These are phyloP conservation scores for Arrhamphus sclerolepis DNA, from an alignment of 2,797 vertebrate species.

Conservation along the genomic window DNA sequence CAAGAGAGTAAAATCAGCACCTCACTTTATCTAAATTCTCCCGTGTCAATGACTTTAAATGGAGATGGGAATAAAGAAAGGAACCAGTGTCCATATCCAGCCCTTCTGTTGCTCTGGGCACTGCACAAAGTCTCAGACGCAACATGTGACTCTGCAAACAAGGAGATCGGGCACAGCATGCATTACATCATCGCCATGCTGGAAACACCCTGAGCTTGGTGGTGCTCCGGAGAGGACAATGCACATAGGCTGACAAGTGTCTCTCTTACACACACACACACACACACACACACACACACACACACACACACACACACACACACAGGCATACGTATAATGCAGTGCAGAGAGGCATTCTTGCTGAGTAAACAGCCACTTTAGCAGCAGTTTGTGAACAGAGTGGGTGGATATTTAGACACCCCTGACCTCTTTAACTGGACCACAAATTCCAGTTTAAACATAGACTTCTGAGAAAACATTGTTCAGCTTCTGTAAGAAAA, in stretches of 20 bases:
- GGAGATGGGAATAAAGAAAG: slow-evolving; percentile 33
- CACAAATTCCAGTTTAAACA: slow-evolving; percentile 51
- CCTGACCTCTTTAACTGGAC: slow-evolving; percentile 49
- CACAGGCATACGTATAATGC: slow-evolving; percentile 15
- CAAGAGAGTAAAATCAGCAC: not conserved
- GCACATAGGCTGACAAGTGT: slow-evolving; percentile 64
- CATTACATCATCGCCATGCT: slow-evolving; percentile 78
- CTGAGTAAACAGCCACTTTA: slow-evolving; percentile 55
- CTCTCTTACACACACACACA: slow-evolving; percentile 39
- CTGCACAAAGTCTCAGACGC: slow-evolving; percentile 36
- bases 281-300: no score
- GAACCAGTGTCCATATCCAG: slow-evolving; percentile 32
- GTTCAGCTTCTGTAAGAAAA: slow-evolving; percentile 36
- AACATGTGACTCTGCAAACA: slow-evolving; percentile 81
- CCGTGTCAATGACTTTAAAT: slow-evolving; percentile 9
- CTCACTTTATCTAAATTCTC: not conserved
- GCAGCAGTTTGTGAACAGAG: slow-evolving; percentile 57
- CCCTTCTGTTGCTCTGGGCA: slow-evolving; percentile 30
- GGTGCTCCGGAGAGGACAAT: slow-evolving; percentile 71
- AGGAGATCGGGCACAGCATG: slow-evolving; percentile 62
- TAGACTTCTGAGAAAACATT: slow-evolving; percentile 33
- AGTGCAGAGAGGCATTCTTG: slow-evolving; percentile 34
- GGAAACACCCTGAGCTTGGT: slow-evolving; percentile 74
- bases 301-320: slow-evolving; percentile 25
- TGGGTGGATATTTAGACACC: slow-evolving; percentile 67